These are phyloP conservation scores for Sisyra terminalis DNA, from an alignment of 2,888 invertebrate genomes.

Conservation along the genomic window DNA sequence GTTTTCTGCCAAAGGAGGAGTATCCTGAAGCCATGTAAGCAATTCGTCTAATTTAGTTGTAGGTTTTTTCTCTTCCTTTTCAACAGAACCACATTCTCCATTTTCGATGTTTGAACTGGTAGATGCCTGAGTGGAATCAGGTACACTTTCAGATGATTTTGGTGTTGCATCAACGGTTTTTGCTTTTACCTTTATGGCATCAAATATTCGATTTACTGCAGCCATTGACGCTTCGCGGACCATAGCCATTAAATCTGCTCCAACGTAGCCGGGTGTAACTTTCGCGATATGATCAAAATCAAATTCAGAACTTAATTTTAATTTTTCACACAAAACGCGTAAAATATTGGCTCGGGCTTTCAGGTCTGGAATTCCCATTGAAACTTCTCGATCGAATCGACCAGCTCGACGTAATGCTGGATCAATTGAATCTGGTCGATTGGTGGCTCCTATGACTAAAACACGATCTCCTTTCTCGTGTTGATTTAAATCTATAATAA, in stretches of 20 bases:
- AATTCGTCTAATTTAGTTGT: constrained; percentile 34
- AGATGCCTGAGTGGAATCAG: constrained; percentile 3
- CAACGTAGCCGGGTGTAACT: constrained; percentile 89
- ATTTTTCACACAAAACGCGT: constrained; percentile 46
- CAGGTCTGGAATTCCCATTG: constrained; percentile 83
- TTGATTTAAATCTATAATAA: constrained; percentile 27
- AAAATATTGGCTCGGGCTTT: constrained; percentile 68
- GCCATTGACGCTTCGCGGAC: constrained; percentile 76
- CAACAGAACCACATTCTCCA: constrained; percentile 4
- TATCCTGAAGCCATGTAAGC: constrained; percentile 45
- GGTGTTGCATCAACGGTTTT: constrained; percentile 6
- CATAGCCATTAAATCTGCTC: constrained; percentile 79
- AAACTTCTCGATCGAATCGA: constrained; percentile 86
- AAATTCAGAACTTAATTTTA: constrained; percentile 52
- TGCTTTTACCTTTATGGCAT: constrained; percentile 11
- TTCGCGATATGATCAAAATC: constrained; percentile 59
- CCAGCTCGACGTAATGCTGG: constrained; percentile 83
- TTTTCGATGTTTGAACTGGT: constrained; percentile 5
- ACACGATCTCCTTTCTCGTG: constrained; percentile 42
- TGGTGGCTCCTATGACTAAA: constrained; percentile 90
- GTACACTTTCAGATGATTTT: constrained; percentile 8
- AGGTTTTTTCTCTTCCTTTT: constrained; percentile 8
- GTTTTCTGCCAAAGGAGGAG: constrained; percentile 40
- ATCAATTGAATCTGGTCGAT: constrained; percentile 82
- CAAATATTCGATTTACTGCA: constrained; percentile 51